phyloP scores from a whole-genome alignment of 1,140 invertebrate genomes.

The Aphaenogaster floridana region DNA sequence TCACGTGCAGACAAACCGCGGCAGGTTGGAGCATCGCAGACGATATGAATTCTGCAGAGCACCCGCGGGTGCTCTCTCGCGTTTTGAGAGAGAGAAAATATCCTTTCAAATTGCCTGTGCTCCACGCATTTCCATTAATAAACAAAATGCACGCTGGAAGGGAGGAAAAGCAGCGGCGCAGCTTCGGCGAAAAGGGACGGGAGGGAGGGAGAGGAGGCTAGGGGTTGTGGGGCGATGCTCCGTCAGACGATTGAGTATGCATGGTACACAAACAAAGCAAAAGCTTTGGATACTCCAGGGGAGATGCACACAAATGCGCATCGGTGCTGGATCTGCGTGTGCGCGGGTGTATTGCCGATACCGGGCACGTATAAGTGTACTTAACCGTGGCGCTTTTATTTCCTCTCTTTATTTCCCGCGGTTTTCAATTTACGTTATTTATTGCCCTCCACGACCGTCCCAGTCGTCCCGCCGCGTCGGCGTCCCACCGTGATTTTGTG shows the following conservation, averaged over 20 bases:
- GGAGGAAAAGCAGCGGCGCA: conserved; percentile 36
- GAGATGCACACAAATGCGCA: conserved; percentile 42
- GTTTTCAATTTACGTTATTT: conserved; percentile 65
- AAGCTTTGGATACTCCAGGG: conserved; percentile 53
- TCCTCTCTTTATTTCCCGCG: conserved; percentile 62
- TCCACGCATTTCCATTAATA: conserved; percentile 69
- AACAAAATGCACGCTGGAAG: conserved; percentile 53
- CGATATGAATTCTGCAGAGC: conserved; percentile 56
- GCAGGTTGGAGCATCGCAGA: conserved; percentile 23
- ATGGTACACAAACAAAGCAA: conserved; percentile 55
- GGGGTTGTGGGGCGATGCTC: neutral
- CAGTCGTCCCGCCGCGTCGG: conserved; percentile 78
- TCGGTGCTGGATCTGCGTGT: neutral
- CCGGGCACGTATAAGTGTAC: conserved; percentile 56
- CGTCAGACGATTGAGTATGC: conserved; percentile 62
- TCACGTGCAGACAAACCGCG: conserved; percentile 40
- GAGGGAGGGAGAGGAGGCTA: no score
- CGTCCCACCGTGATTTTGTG: conserved; percentile 63
- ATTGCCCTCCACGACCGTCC: conserved; percentile 81
- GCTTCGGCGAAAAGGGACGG: neutral
- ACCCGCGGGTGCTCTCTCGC: conserved; percentile 39
- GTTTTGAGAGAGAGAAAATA: conserved; percentile 54
- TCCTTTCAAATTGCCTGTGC: conserved; percentile 50
- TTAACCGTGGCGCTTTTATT: conserved; percentile 60
- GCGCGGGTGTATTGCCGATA: conserved; percentile 48